These are phyloP conservation scores for Hypothenemus hampei DNA, from an alignment of 1,140 invertebrate species.

Conservation along the genomic window DNA sequence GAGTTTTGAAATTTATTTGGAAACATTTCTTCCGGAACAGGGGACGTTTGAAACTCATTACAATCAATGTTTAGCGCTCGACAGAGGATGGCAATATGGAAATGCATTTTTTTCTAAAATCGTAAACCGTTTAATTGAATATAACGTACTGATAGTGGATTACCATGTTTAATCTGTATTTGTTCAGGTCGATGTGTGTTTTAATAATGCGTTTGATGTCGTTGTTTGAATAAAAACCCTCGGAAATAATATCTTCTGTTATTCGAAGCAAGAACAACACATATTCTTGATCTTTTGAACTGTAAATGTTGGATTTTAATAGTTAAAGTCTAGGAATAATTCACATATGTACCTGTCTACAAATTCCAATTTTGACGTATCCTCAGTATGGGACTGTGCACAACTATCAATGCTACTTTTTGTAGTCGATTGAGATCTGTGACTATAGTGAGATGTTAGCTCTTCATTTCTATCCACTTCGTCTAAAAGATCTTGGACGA, in stretches of 20 bases:
- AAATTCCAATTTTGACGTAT: background rate
- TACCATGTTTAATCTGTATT: constrained; percentile 32
- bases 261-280: constrained; percentile 39
- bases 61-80: constrained; percentile 29
- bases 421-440: background rate
- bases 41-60: constrained; percentile 9
- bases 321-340: background rate
- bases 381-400: background rate
- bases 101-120: constrained; percentile 31
- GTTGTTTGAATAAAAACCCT: constrained; percentile 34
- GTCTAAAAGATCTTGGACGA: background rate
- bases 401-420: background rate
- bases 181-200: constrained; percentile 38
- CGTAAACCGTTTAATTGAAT: background rate
- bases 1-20: constrained; percentile 4
- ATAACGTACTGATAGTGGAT: background rate
- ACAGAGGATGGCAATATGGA: constrained; percentile 23
- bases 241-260: constrained; percentile 41
- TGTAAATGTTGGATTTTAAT: constrained; percentile 8
- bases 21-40: background rate
- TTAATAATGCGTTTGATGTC: constrained; percentile 36
- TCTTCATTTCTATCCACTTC: background rate
- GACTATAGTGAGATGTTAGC: background rate
- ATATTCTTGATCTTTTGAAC: constrained; percentile 36
- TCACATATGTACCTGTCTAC: background rate